Base-by-base conservation (phyloP, 2,888 invertebrate species). In the Eucriotettix oculatus region DNA sequence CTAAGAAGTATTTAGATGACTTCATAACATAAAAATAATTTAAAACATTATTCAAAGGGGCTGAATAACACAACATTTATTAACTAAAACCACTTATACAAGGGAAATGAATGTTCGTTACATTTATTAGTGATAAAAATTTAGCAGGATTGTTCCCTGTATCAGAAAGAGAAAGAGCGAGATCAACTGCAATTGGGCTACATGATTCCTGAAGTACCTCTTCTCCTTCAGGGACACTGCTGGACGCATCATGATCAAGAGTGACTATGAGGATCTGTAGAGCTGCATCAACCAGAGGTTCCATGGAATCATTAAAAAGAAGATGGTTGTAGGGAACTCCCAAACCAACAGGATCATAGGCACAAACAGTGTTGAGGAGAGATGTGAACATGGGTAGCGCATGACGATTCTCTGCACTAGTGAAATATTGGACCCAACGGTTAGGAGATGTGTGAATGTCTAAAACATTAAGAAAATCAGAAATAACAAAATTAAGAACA, bases 311-410 rank as follows among this genome's bases (percentile, higher is more conserved):
- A 3, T 85, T 84, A 72, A 98, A 98, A 62, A 99, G 75, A 56
- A 99, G 79, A 72, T 99, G 98, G 78, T 99, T 99, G 77, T 99
- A 99, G 0, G 99, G 99, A 62, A 90, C 81, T 1, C 98, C 98
- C 65, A 95, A 84, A 0, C 99, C 98, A n/a, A 96, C 93, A 0
- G 99, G 99, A 76, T 99, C 96, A 73, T 99, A 99, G 0, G 95
- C 89, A 71, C 95, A 96, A 10, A 98, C 93, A 0, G 94, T 88
- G 76, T 99, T 99, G 66, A 99, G 75, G 14, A 99, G 78, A 0
- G 98, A 98, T 0, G 99, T 99, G 75, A 99, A 99, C 73, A 99
- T 81, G 0, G 99, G 99, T 64, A 99, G 75, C 0, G 97, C 98
- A 76, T 99, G 98, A 0, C 85, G 78, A 71, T 84, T 84, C 66